These are phyloP conservation scores for Musca vetustissima DNA, from an alignment of 1,140 invertebrate species.

Conservation along the genomic window DNA sequence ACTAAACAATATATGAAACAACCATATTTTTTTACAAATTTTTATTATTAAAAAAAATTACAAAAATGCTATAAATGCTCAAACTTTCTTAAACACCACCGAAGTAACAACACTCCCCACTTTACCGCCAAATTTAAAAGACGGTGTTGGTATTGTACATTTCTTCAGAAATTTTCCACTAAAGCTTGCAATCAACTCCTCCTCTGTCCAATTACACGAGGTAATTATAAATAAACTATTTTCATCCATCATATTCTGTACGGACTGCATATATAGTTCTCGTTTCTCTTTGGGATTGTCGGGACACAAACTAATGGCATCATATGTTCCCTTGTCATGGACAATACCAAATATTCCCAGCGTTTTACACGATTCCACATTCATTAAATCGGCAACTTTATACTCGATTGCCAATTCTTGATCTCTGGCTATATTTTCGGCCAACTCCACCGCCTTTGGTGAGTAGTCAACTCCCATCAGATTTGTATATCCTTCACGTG, in stretches of 20 bases:
- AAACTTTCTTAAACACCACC: conserved; percentile 63
- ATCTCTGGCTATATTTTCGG: conserved; percentile 65
- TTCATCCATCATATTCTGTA: conserved; percentile 62
- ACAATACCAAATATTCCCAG: conserved; percentile 64
- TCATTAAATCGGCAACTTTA: conserved; percentile 54
- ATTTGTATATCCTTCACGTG: conserved; percentile 71
- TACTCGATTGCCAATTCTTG: conserved; percentile 62
- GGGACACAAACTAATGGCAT: conserved; percentile 83
- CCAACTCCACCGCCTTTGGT: conserved; percentile 72
- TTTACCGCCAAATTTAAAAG: conserved; percentile 83
- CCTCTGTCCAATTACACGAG: conserved; percentile 92
- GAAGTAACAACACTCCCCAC: conserved; percentile 76
- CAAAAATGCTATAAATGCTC: not conserved
- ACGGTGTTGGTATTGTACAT: conserved; percentile 72
- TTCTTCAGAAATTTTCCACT: conserved; percentile 63
- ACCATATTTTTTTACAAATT: no score
- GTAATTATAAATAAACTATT: conserved; percentile 77
- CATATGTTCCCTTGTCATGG: conserved; percentile 93
- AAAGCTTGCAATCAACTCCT: conserved; percentile 78
- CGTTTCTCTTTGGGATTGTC: conserved; percentile 66
- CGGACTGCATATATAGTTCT: conserved; percentile 69
- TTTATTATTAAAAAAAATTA: not conserved
- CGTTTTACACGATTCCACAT: conserved; percentile 26
- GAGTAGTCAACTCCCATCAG: conserved; percentile 86
- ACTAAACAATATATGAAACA: no score